These are phyloP conservation scores for Euglossa dilemma DNA, from an alignment of 1,140 invertebrate genomes.

Conservation along the genomic window DNA sequence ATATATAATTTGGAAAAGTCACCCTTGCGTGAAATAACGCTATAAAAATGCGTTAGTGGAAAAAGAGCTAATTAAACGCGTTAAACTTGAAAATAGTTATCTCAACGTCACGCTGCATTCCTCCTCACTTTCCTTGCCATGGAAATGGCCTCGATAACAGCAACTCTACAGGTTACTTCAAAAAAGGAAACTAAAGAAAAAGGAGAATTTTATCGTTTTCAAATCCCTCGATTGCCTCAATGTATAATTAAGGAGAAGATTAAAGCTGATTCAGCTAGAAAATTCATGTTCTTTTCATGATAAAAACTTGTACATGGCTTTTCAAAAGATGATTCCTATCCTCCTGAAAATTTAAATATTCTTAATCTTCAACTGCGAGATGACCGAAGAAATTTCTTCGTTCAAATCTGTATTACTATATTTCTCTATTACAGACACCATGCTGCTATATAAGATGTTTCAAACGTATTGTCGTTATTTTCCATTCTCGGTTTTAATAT, in stretches of 20 bases:
- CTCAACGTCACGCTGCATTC: conserved; percentile 11
- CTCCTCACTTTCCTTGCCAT: conserved; percentile 35
- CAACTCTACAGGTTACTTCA: conserved; percentile 7
- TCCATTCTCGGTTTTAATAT: too few species aligned
- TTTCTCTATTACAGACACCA: neutral
- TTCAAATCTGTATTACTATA: neutral
- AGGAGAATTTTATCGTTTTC: neutral
- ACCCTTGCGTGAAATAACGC: too few species aligned
- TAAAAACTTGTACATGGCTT: neutral
- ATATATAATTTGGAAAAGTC: neutral
- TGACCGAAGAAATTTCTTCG: neutral
- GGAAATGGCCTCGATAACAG: conserved; percentile 36
- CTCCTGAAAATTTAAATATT: too few species aligned
- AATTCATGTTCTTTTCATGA: neutral
- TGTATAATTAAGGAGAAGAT: neutral
- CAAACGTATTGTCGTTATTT: neutral
- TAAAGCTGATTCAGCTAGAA: neutral
- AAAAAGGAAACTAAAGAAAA: neutral
- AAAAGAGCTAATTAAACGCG: neutral
- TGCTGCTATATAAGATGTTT: neutral
- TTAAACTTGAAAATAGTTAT: conserved; percentile 13
- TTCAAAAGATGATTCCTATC: too few species aligned
- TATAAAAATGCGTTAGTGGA: too few species aligned
- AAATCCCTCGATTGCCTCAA: neutral
- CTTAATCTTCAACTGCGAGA: too few species aligned